Evolutionary conservation across 2,113 vertebrate genomes (phyloP).

Genomic region (Plotosus lineatus): DNA sequence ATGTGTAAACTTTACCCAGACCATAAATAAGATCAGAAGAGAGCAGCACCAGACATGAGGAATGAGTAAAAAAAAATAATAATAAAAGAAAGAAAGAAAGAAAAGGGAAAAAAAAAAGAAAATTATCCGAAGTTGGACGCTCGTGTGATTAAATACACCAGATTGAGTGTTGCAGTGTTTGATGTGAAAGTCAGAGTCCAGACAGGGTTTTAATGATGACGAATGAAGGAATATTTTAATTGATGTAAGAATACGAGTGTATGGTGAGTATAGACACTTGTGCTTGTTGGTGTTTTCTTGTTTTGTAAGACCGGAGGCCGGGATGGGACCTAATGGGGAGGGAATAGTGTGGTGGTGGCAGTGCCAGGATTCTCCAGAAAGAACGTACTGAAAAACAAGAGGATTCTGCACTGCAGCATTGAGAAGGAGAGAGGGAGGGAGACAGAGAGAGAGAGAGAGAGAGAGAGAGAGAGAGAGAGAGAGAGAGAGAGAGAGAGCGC

Average conservation of each 20-base stretch:
- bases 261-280: not conserved
- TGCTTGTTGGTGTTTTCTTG: not conserved
- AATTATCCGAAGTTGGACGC: not conserved
- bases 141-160: not conserved
- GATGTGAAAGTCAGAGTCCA: not conserved
- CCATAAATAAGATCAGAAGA: not conserved
- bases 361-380: constrained; percentile 50
- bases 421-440: constrained; percentile 44
- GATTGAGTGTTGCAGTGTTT: not conserved
- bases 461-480: constrained; percentile 38
- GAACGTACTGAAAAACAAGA: constrained; percentile 50
- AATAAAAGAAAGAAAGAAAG: not conserved
- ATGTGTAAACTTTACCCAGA: constrained; percentile 44
- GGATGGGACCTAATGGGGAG: too few species aligned
- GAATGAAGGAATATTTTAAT: not conserved
- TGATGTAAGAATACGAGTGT: not conserved
- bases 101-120: not conserved
- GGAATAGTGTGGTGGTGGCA: constrained; percentile 26
- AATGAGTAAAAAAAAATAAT: not conserved
- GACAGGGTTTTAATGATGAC: not conserved
- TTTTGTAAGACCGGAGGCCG: not conserved
- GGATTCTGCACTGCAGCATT: constrained; percentile 52
- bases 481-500: constrained; percentile 19
- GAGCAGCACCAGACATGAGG: not conserved
- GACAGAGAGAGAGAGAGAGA: not conserved